phyloP scores from a whole-genome alignment of 23 tunicate species.

The Trididemnum clinides region DNA sequence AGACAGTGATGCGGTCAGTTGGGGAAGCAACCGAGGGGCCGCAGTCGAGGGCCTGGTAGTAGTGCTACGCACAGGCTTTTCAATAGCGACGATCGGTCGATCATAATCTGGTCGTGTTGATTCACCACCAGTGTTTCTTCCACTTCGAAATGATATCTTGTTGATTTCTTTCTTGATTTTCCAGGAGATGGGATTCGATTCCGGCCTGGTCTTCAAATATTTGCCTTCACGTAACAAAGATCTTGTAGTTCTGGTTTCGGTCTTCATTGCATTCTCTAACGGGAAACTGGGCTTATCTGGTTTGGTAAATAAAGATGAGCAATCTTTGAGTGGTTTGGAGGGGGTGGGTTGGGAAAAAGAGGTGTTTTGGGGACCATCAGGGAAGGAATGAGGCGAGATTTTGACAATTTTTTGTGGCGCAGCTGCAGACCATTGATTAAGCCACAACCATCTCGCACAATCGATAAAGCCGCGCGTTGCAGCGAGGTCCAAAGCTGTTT shows the following conservation, averaged over 20 bases:
- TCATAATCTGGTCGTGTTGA: background rate
- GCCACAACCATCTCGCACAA: slow-evolving; percentile 89
- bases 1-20: slow-evolving; percentile 11
- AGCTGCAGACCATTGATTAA: slow-evolving; percentile 78
- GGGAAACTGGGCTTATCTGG: background rate
- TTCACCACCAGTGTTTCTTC: background rate
- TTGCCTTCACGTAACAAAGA: background rate
- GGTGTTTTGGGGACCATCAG: background rate
- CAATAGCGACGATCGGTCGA: background rate
- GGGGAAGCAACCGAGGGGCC: slow-evolving; percentile 19
- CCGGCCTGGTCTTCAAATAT: background rate
- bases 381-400: too few relatives aligned
- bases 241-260: background rate
- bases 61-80: background rate
- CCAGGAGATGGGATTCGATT: slow-evolving; percentile 12
- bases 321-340: slow-evolving; percentile 5
- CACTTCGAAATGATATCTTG: background rate
- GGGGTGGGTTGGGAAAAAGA: background rate
- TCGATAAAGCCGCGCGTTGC: slow-evolving; percentile 52
- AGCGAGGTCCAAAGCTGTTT: slow-evolving; percentile 65
- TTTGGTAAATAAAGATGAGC: slow-evolving; percentile 10
- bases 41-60: background rate
- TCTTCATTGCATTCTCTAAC: background rate
- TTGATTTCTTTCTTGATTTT: background rate
- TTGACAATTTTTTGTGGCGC: background rate